Conservation (phyloP, 2,797 vertebrate genomes). For the Gallirallus australis region DNA sequence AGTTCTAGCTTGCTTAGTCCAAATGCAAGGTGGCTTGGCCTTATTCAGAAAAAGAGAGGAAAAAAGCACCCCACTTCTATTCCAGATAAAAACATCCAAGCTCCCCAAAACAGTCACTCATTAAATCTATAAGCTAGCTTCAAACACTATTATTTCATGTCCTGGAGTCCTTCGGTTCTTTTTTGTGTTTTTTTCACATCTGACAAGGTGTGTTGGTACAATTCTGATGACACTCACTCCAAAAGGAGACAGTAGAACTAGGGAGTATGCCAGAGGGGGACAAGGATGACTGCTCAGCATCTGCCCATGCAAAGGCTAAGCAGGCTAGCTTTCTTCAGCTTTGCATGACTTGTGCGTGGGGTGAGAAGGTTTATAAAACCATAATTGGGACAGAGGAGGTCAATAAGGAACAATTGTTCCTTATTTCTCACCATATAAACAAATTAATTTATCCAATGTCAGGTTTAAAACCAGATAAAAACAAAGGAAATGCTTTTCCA, state of each 20-base stretch:
- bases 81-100: not conserved
- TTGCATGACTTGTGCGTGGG: accelerated
- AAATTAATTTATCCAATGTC: not conserved
- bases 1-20: not conserved
- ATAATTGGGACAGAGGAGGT: not conserved
- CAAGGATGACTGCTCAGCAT: not conserved
- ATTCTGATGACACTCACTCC: not conserved
- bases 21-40: not conserved
- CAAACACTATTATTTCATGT: not conserved
- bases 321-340: not conserved
- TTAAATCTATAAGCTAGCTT: not conserved
- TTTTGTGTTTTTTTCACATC: not conserved
- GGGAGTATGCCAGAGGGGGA: not conserved
- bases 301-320: not conserved
- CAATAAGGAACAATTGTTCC: not conserved
- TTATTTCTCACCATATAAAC: not conserved
- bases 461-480: constrained; percentile 23
- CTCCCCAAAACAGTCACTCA: not conserved
- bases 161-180: not conserved
- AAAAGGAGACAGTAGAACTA: not conserved
- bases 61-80: not conserved
- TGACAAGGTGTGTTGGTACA: not conserved
- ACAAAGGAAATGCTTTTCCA: constrained; percentile 9
- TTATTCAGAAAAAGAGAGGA: not conserved
- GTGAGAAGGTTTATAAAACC: not conserved